Evolutionary conservation across 2,113 vertebrate species (phyloP).

Genomic region (Arizona elegans): DNA sequence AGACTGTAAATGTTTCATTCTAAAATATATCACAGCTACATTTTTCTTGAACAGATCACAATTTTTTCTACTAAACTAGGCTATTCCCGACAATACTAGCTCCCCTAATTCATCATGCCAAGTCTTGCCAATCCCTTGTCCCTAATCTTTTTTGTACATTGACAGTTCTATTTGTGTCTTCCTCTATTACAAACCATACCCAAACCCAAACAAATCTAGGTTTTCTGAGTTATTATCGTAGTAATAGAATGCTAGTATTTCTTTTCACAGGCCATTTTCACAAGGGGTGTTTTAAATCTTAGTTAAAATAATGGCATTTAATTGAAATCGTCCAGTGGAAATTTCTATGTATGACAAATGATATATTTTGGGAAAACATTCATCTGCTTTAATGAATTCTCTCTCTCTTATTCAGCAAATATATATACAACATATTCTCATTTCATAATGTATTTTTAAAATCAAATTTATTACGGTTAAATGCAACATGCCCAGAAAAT

Average conservation of each 20-base stretch:
- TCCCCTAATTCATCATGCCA: neutral
- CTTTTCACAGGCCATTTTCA: neutral
- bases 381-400: neutral
- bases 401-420: neutral
- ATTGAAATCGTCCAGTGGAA: neutral
- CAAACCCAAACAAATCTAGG: neutral
- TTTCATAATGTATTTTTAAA: neutral
- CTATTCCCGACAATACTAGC: neutral
- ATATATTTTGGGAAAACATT: neutral
- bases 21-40: neutral
- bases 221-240: neutral
- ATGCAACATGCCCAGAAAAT: neutral
- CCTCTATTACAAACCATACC: neutral
- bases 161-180: neutral
- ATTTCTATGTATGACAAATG: neutral
- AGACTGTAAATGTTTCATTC: neutral
- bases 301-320: neutral
- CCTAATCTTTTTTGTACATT: neutral
- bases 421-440: neutral
- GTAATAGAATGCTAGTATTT: neutral
- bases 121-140: neutral
- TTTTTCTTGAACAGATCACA: neutral
- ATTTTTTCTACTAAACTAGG: neutral
- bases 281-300: neutral
- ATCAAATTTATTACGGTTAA: neutral